A percentile compares a stretch with the other conserved stretches of the same genome.
phyloP scores from a whole-genome alignment of 53 echinoderm and acorn worm genomes.

The Patiria pectinifera region DNA sequence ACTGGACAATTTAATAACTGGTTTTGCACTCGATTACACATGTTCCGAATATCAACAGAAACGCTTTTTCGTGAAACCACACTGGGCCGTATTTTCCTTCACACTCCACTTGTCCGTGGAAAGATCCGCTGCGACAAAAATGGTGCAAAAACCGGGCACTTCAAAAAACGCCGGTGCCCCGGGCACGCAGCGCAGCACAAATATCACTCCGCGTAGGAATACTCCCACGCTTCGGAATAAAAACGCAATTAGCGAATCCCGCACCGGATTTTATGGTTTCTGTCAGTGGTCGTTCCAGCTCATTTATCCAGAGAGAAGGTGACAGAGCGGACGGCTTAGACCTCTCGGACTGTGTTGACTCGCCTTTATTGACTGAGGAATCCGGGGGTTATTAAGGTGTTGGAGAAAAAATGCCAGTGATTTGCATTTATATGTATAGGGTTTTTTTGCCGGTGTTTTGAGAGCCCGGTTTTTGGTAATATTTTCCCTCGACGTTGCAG shows the following conservation, averaged over 20 bases:
- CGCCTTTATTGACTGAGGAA: constrained; percentile 35
- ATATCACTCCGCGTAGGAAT: constrained; percentile 11
- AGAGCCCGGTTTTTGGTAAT: constrained; percentile 24
- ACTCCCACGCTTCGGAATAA: constrained; percentile 44
- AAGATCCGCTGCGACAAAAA: constrained; percentile 50
- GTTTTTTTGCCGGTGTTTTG: constrained; percentile 29
- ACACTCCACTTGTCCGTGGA: constrained; percentile 38
- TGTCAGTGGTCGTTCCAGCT: constrained; percentile 59
- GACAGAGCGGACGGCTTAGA: constrained; percentile 10
- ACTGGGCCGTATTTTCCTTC: background rate
- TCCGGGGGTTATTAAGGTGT: constrained; percentile 46
- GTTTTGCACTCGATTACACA: constrained; percentile 34
- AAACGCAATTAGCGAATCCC: constrained; percentile 52
- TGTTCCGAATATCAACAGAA: constrained; percentile 23
- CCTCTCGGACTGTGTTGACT: constrained; percentile 50
- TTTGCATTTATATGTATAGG: constrained; percentile 17
- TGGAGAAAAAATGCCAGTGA: constrained; percentile 47
- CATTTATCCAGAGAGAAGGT: constrained; percentile 59
- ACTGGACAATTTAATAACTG: constrained; percentile 26
- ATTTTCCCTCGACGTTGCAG: background rate
- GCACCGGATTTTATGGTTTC: constrained; percentile 28
- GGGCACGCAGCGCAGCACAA: no score
- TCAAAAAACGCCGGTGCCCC: constrained; percentile 34
- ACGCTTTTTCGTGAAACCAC: constrained; percentile 3
- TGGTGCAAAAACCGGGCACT: constrained; percentile 48